Percentiles rank a stretch among this genome's conserved stretches.
Evolutionary conservation across 2,888 invertebrate species (phyloP).

Genomic region (Polydrusus pterygomalis): DNA sequence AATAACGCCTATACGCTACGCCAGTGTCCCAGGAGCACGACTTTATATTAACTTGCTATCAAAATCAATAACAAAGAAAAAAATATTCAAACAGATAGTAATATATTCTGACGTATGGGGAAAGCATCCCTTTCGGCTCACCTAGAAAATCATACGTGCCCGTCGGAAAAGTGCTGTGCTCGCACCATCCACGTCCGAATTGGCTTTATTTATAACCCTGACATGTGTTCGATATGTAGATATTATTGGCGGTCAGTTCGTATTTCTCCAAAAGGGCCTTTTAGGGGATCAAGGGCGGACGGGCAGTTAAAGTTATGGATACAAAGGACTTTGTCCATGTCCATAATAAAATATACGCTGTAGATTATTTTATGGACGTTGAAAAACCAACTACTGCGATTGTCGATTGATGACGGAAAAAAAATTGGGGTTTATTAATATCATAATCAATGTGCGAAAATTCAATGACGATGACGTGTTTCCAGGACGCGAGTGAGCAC

Average conservation of each 20-base stretch:
- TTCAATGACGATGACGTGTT: too few relatives aligned
- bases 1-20: too few relatives aligned
- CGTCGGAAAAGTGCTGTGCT: conserved; percentile 48
- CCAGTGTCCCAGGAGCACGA: too few relatives aligned
- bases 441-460: too few relatives aligned
- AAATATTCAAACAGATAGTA: conserved; percentile 30
- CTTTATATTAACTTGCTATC: neutral
- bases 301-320: neutral
- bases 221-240: conserved; percentile 71
- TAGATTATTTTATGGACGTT: too few relatives aligned
- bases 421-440: too few relatives aligned
- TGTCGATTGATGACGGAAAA: too few relatives aligned
- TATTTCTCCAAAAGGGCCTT: conserved; percentile 62
- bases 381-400: too few relatives aligned
- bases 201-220: conserved; percentile 71
- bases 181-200: conserved; percentile 59
- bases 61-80: conserved; percentile 23
- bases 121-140: conserved; percentile 48
- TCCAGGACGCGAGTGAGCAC: too few relatives aligned
- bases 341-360: too few relatives aligned
- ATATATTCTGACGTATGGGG: conserved; percentile 47
- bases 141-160: conserved; percentile 52
- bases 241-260: conserved; percentile 70
- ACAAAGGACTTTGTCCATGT: neutral
- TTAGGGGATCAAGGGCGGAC: conserved; percentile 9